Base-by-base conservation (phyloP, 2,797 vertebrate genomes). In the Tadarida brasiliensis region DNA sequence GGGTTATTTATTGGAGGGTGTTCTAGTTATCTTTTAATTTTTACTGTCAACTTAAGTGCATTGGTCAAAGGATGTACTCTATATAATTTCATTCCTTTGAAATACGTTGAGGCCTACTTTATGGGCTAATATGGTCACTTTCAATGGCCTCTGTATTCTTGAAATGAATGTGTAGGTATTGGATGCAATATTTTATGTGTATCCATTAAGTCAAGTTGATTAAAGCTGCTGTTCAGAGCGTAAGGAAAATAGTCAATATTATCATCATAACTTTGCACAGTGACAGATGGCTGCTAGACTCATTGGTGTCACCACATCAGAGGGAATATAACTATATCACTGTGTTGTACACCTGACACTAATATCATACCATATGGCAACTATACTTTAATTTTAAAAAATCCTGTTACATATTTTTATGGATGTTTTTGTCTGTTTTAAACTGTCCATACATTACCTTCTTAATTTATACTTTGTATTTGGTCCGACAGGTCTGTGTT, bases 1-100 rank as follows among this genome's bases (percentile, higher is more conserved):
- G 8, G 16, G 61, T 87, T 82, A 51, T 30, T 74, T 51, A 63
- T 56, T 44, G 39, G 39, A 67, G 30, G 11, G n/a, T 73, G 9
- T 83, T 63, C 74, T 63, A 14, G 3, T 61, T 59, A 71, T 73
- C 44, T 83, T 87, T 87, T 89, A 57, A 54, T 65, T 73, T 77
- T 86, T 76, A 74, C 74, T 93, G 90, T 78, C 49, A 87, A 22
- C 61, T 93, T 93, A 51, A 87, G 63, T 57, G 12, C 1, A 8
- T 59, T 90, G 28, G 56, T 63, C 87, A 71, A 78, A 83, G 54
- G 73, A 67, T 56, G 33, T 63, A 54, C 3, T 47, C 11, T 14
- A 14, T 65, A 12, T 26, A 11, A 54, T 65, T 90, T 73, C 19
- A 54, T 24, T 73, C 28, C 4, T 84, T 73, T 91, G 77, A 73